Base-by-base conservation (phyloP, 2,888 invertebrate species). In the Deilephila elpenor region DNA sequence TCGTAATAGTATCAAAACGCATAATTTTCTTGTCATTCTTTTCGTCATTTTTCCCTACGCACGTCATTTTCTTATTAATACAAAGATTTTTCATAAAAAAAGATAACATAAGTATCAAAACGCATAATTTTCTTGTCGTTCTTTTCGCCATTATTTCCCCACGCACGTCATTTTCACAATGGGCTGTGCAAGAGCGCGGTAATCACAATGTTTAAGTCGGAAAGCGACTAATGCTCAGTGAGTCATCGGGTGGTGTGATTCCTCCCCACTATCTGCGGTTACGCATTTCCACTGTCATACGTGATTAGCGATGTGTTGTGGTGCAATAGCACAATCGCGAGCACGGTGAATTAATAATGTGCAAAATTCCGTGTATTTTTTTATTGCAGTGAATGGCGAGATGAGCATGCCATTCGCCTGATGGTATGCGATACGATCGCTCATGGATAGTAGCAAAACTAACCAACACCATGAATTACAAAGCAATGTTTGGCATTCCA, bases 231-330 rank as follows among this genome's bases (percentile, higher is more conserved):
- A 75, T 62, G 61, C 53, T 14, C 8, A n/a, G 67, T 77, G 73
- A 74, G 74, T 78, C 80, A 78, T 75, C 70, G 74, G 51, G 64
- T 75, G 75, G 77, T 75, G 75, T 71, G 77, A 77, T 73, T 75
- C 62, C 71, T 64, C 76, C 75, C 73, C 74, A 76, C 62, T 67
- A 64, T 70, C 37, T 29, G 20, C 29, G 19, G 17, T 11, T 11
- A 70, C 34, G 8, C 8, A 34, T 59, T 64, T 62, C 17, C 51
- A 51, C 17, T 67, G 17, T 51, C 1, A 25, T 6, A 67, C 67
- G 64, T 34, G 6, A 61, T 20, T 17, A 56, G 19, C 19, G 7
- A 1, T 56, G 56, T 25, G 25, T 25, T 25, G 5, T 19, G 5
- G 56, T 5, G 53, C 8, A 2, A 19, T 29, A 29, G 20, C 7